Evolutionary conservation across 1,140 invertebrate species (phyloP).

Genomic region (Drosophila kanapiae): DNA sequence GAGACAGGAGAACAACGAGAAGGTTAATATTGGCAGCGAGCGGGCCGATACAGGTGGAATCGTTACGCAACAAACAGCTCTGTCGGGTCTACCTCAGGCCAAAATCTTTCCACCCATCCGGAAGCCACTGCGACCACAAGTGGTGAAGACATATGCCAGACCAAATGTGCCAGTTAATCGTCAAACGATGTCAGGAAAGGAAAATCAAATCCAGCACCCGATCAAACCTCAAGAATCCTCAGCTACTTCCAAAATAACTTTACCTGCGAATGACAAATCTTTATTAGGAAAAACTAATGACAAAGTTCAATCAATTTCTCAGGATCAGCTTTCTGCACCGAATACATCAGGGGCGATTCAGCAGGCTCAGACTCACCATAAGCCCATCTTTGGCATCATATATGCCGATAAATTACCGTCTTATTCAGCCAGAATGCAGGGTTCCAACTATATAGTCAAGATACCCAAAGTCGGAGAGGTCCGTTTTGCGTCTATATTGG

Average conservation of each 20-base stretch:
- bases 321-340: no score
- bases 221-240: not conserved
- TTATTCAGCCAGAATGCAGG: slow-evolving; percentile 26
- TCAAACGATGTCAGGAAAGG: not conserved
- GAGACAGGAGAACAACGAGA: not conserved
- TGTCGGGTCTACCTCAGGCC: not conserved
- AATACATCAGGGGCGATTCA: no score
- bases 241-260: no score
- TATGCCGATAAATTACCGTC: slow-evolving; percentile 35
- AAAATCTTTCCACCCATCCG: not conserved
- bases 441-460: slow-evolving; percentile 29
- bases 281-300: no score
- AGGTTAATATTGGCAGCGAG: slow-evolving; percentile 37
- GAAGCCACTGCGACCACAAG: not conserved
- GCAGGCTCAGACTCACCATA: not conserved
- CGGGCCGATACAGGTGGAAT: slow-evolving; percentile 10
- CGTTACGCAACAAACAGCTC: not conserved
- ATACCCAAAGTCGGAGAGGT: slow-evolving; percentile 30
- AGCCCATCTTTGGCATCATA: slow-evolving; percentile 31
- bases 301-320: no score
- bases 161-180: not conserved
- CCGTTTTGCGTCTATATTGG: slow-evolving; percentile 13
- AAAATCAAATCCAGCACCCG: not conserved
- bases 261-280: no score
- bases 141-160: not conserved